Evolutionary conservation across 2,888 invertebrate species (phyloP), one percentile per base, ranked within the genome.

Genomic region (Dromius quadrimaculatus): DNA sequence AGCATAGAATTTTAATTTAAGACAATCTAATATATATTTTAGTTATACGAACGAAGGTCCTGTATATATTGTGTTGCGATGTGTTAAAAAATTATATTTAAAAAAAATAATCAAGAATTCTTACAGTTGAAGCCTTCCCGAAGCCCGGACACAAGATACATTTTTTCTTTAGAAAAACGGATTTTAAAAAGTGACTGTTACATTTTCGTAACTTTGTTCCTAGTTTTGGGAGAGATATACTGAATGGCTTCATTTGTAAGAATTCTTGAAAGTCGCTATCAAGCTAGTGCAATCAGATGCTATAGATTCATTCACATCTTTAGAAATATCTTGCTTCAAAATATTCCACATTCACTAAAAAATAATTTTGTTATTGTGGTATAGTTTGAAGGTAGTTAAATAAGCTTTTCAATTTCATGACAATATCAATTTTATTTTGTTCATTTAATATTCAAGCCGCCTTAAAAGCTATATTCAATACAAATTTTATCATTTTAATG

Each of bases 1-100:
- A 71, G 74, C 74, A 74, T 70, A 70, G 70, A 62, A 47, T 70
- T 68, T 59, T 77, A 76, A 75, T 77, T 77, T 77, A 77, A 77
- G 76, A 77, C 77, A 77, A 74, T 75, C 74, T 74, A 73, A 75
- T 75, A 73, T 75, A 72, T 73, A 68, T 68, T 68, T 68, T 68
- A 68, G 68, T 68, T 68, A 68, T 54, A 70, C 70, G 70, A 70
- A 62, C 70, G 70, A 70, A 70, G 70, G 70, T 62, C 70, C 70
- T 70, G 70, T 70, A 70, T 28, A 70, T 70, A 70, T 59, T 70
- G 70, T 70, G 66, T 66, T 66, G 54, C 66, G 57, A 66, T 54
- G 70, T 70, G 70, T 62, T 62, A 17, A 54, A 65, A 36, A 66
- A 54, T 23, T 68, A 59, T 68, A 68, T 45, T 43, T 32, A 17